Conservation (phyloP, 2,888 invertebrate genomes). For the Clanis bilineata region DNA sequence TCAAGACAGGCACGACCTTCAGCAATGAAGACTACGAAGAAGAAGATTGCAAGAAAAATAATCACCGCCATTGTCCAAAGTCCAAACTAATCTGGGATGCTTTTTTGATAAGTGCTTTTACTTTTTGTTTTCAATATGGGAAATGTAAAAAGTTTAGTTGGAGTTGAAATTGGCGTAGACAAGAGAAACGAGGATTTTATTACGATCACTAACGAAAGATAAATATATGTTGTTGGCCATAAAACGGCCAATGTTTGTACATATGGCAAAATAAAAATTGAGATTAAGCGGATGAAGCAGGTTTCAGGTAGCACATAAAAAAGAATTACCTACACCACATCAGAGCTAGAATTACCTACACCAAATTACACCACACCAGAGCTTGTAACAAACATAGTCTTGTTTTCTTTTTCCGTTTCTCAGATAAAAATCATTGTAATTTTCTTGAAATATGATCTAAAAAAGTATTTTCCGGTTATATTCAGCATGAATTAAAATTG, state of each 20-base stretch:
- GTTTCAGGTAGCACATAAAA: neutral
- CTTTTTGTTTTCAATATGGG: neutral
- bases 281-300: slow-evolving; percentile 1
- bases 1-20: no score
- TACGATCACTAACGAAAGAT: neutral
- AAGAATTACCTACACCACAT: neutral
- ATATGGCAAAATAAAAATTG: slow-evolving; percentile 10
- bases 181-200: neutral
- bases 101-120: neutral
- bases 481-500: no score
- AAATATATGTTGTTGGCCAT: neutral
- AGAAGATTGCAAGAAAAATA: no score
- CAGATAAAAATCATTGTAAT: neutral
- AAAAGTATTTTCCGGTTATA: no score
- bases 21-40: no score
- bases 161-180: neutral
- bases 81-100: no score
- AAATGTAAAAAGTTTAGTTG: neutral
- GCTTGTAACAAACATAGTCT: neutral
- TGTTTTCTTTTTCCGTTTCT: neutral
- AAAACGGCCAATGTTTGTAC: slow-evolving; percentile 10
- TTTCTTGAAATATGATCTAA: neutral
- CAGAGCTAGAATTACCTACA: neutral
- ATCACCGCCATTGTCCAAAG: no score
- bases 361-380: no score